Percentiles rank a stretch among this genome's conserved stretches.
These are phyloP conservation scores for Chorisops tibialis DNA, from an alignment of 2,888 invertebrate species.

Conservation along the genomic window DNA sequence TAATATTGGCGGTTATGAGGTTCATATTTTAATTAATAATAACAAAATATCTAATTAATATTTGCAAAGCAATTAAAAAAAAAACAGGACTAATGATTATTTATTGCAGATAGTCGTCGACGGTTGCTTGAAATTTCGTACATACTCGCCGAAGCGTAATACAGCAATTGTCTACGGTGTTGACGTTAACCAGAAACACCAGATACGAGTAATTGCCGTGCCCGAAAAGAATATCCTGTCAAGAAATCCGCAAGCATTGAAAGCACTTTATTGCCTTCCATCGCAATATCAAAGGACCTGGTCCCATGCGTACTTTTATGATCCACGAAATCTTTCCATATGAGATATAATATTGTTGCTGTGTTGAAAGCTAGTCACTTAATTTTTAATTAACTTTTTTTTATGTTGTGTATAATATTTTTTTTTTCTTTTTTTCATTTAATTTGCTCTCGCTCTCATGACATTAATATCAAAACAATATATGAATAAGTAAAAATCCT, in stretches of 20 bases:
- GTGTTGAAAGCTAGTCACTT: conserved; percentile 8
- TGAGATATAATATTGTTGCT: conserved; percentile 1
- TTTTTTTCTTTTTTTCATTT: background rate
- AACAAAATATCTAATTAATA: background rate
- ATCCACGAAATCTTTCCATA: conserved; percentile 11
- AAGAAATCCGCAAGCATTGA: background rate
- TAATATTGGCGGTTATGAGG: conserved; percentile 48
- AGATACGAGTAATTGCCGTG: conserved; percentile 44
- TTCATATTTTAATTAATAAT: conserved; percentile 28
- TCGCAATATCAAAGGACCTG: background rate
- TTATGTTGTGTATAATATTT: background rate
- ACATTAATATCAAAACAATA: too few relatives aligned
- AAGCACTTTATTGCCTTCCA: background rate
- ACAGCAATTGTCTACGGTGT: conserved; percentile 45
- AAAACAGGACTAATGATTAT: background rate
- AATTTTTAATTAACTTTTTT: conserved; percentile 3
- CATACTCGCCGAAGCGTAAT: conserved; percentile 42
- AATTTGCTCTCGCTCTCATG: too few relatives aligned
- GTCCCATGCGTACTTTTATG: background rate
- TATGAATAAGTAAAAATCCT: too few relatives aligned
- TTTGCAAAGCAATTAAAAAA: background rate
- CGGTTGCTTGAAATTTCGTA: conserved; percentile 45
- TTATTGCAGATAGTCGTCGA: conserved; percentile 45
- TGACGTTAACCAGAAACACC: conserved; percentile 42
- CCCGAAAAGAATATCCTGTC: conserved; percentile 33